Conservation (phyloP, 2,888 invertebrate species). For the Eupsilia transversa region DNA sequence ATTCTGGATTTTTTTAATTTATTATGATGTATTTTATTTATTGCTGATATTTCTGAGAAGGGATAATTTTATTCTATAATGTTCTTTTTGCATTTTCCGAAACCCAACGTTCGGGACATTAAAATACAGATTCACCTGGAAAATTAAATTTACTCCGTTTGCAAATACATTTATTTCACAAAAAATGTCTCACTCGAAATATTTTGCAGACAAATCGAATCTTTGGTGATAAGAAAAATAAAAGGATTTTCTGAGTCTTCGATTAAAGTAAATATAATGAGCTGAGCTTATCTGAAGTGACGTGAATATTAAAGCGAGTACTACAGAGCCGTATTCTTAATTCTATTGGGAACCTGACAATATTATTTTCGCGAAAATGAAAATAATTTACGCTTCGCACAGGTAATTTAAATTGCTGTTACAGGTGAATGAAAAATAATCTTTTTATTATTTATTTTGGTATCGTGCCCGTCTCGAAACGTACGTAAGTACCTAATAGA, state of each 20-base stretch:
- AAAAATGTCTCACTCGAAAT: background rate
- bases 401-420: conserved; percentile 23
- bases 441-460: background rate
- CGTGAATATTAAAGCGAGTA: conserved; percentile 42
- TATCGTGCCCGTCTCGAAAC: background rate
- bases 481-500: background rate
- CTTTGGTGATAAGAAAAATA: conserved; percentile 15
- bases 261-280: conserved; percentile 1
- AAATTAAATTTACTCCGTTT: background rate
- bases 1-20: background rate
- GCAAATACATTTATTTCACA: background rate
- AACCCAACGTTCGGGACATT: no score
- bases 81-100: background rate
- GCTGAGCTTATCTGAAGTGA: conserved; percentile 35
- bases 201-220: background rate
- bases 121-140: background rate
- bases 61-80: background rate
- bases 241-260: conserved; percentile 12
- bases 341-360: background rate
- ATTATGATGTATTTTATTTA: background rate
- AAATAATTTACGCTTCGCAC: background rate
- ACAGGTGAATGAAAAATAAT: background rate
- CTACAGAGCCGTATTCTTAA: conserved; percentile 13
- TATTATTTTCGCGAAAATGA: conserved; percentile 8
- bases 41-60: background rate